Conservation (phyloP, 2,113 vertebrate genomes). For the Dicrurus megarhynchus region DNA sequence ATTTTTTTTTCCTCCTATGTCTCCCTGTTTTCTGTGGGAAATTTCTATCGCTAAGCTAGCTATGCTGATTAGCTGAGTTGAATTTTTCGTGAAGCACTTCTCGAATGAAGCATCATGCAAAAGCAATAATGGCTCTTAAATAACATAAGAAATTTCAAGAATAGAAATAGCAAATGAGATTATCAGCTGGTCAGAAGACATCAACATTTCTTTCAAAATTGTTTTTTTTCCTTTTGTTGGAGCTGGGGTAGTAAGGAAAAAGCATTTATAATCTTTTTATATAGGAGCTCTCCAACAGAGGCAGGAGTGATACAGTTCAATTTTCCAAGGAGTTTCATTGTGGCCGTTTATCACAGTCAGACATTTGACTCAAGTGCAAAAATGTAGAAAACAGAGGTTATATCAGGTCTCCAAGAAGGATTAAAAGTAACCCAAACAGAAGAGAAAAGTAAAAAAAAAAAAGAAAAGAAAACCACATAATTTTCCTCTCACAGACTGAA, state of each 20-base stretch:
- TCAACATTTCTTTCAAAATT: not conserved
- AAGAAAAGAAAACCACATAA: not conserved
- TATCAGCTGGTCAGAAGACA: not conserved
- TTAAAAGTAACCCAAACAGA: not conserved
- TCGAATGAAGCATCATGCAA: not conserved
- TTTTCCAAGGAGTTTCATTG: not conserved
- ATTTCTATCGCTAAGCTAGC: not conserved
- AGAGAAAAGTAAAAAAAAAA: not conserved
- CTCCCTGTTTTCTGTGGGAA: not conserved
- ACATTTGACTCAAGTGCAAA: not conserved
- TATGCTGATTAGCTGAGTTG: not conserved
- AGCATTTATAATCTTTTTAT: not conserved
- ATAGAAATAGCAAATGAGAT: not conserved
- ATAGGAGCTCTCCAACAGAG: not conserved
- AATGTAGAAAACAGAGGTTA: not conserved
- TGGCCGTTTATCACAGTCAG: not conserved
- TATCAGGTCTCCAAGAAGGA: not conserved
- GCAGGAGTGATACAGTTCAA: not conserved
- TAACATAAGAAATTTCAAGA: not conserved
- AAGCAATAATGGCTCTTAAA: not conserved
- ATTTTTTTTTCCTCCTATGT: not conserved
- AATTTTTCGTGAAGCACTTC: not conserved
- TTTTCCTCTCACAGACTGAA: not conserved
- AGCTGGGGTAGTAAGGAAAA: not conserved
- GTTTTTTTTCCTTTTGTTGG: not conserved